A percentile compares a stretch with the other conserved stretches of the same genome.
Evolutionary conservation across 2,797 vertebrate species (phyloP).

Genomic region (Lemur catta): DNA sequence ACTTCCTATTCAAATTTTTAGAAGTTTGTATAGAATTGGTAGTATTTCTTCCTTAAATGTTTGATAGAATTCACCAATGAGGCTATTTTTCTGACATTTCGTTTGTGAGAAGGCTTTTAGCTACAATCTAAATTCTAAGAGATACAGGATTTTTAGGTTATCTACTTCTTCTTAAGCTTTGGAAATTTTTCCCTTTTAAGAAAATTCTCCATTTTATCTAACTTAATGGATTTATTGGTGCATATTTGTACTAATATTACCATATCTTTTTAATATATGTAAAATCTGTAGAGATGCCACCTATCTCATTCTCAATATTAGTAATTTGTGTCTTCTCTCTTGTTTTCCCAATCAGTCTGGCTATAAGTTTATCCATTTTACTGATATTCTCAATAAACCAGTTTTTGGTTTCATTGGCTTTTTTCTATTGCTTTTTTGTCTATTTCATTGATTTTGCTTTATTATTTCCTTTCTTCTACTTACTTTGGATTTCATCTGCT

Average conservation of each 20-base stretch:
- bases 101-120: not conserved
- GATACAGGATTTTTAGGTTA: not conserved
- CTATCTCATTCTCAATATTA: not conserved
- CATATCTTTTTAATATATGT: not conserved
- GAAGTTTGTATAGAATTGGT: not conserved
- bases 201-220: not conserved
- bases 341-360: not conserved
- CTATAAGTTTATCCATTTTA: not conserved
- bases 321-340: not conserved
- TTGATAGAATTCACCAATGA: not conserved
- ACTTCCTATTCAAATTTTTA: not conserved
- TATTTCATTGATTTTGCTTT: not conserved
- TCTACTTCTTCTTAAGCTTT: not conserved
- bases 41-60: not conserved
- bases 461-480: not conserved
- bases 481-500: not conserved
- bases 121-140: not conserved
- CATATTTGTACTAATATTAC: not conserved
- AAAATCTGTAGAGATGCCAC: not conserved
- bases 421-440: not conserved
- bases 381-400: not conserved
- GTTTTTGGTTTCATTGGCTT: not conserved
- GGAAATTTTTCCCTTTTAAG: not conserved
- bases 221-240: not conserved
- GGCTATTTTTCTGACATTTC: not conserved